phyloP scores from a whole-genome alignment of 2,888 invertebrate species.

The Lordiphosa fenestrarum region DNA sequence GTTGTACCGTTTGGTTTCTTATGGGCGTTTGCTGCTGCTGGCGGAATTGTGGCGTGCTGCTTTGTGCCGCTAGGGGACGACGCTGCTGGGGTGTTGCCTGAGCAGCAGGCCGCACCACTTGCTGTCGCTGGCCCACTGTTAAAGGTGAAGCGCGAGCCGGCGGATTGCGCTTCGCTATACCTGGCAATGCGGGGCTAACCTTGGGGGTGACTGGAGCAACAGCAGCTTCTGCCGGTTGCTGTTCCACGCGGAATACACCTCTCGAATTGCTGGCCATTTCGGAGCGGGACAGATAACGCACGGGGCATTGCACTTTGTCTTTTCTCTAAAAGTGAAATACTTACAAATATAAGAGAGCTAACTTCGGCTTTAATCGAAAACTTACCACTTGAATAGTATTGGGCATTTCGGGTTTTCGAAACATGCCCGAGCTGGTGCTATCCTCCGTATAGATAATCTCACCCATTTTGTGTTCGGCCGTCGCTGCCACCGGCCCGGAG shows the following conservation, averaged over 20 bases:
- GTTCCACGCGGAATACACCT: constrained; percentile 76
- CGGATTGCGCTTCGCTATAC: constrained; percentile 30
- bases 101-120: constrained; percentile 50
- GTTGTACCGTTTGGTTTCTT: constrained; percentile 8
- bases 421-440: constrained; percentile 76
- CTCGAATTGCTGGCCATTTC: constrained; percentile 73
- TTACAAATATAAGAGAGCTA: too few relatives aligned
- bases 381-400: constrained; percentile 67
- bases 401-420: constrained; percentile 77
- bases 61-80: constrained; percentile 36
- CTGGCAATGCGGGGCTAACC: neutral
- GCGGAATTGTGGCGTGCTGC: constrained; percentile 20
- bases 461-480: constrained; percentile 66
- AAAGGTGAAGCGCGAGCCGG: too few relatives aligned
- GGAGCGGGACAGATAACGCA: constrained; percentile 78
- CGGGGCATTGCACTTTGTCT: constrained; percentile 76
- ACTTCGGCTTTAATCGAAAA: constrained; percentile 1
- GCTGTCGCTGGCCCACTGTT: constrained; percentile 38
- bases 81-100: constrained; percentile 50
- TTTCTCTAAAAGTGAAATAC: constrained; percentile 55
- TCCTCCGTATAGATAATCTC: constrained; percentile 80
- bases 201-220: constrained; percentile 21
- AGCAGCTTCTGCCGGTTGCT: constrained; percentile 33
- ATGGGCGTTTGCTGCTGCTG: constrained; percentile 14
- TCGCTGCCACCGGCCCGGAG: constrained; percentile 11